phyloP scores from a whole-genome alignment of 2,888 invertebrate genomes.

The Tenthredo scrophulariae region DNA sequence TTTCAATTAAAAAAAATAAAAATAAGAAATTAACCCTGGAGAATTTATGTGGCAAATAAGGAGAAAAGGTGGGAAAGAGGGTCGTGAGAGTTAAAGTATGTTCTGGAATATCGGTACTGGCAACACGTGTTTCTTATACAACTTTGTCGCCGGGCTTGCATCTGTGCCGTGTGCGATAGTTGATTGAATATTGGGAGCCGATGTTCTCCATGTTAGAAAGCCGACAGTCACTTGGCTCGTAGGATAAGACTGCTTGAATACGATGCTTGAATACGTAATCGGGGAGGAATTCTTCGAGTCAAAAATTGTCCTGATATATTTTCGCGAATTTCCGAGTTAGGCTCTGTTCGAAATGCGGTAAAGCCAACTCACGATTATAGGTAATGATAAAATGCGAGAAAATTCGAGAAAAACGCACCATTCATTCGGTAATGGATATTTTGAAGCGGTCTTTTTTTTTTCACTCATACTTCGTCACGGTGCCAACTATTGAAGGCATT shows the following conservation, averaged over 20 bases:
- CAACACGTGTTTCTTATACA: constrained; percentile 39
- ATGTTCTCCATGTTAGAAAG: not conserved
- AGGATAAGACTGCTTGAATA: not conserved
- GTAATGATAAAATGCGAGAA: not conserved
- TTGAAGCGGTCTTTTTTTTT: too few species aligned
- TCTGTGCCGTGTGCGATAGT: constrained; percentile 11
- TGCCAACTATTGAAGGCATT: not conserved
- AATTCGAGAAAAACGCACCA: not conserved
- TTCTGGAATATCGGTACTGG: constrained; percentile 7
- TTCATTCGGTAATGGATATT: not conserved
- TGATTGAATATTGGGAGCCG: constrained; percentile 46
- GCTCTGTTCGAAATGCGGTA: not conserved
- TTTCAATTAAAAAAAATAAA: too few species aligned
- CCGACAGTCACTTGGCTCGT: constrained; percentile 35
- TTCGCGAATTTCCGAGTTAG: not conserved
- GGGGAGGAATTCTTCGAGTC: not conserved
- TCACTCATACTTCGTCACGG: not conserved
- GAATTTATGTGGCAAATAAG: not conserved
- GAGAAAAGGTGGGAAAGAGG: not conserved
- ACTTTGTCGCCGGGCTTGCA: constrained; percentile 26
- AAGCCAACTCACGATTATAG: not conserved
- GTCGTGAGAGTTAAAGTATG: not conserved
- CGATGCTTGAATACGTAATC: constrained; percentile 39
- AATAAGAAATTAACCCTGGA: not conserved
- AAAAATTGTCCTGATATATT: not conserved